These are phyloP conservation scores for Caenorhabditis zanzibari DNA, from an alignment of 2,888 invertebrate genomes.

Conservation along the genomic window DNA sequence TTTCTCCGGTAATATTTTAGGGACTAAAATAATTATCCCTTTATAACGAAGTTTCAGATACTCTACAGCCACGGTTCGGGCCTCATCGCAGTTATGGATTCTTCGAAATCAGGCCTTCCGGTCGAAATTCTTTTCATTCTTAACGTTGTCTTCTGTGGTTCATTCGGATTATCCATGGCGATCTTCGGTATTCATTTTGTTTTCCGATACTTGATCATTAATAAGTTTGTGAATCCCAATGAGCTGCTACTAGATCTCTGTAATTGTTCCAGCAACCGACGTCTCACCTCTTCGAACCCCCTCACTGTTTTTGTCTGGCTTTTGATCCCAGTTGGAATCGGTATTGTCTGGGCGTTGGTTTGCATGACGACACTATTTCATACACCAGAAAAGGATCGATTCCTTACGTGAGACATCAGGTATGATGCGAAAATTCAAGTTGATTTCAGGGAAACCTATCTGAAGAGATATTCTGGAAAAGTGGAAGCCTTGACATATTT, in stretches of 20 bases:
- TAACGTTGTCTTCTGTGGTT: slow-evolving; percentile 27
- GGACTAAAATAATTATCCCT: neutral
- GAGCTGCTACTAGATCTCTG: neutral
- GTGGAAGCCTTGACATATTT: slow-evolving; percentile 44
- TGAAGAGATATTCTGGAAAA: slow-evolving; percentile 25
- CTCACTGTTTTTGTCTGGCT: slow-evolving; percentile 37
- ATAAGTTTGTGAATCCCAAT: neutral
- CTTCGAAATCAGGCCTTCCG: slow-evolving; percentile 13
- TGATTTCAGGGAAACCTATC: slow-evolving; percentile 18
- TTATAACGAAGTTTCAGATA: too few relatives aligned
- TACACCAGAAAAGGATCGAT: slow-evolving; percentile 2
- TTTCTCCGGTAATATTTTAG: slow-evolving; percentile 29
- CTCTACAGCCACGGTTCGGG: slow-evolving; percentile 14
- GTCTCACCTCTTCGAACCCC: slow-evolving; percentile 12
- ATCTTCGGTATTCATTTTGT: slow-evolving; percentile 42
- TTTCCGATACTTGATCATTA: slow-evolving; percentile 33
- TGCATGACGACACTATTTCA: slow-evolving; percentile 40
- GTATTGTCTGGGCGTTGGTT: slow-evolving; percentile 25
- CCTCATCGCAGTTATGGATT: slow-evolving; percentile 7
- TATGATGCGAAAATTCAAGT: neutral
- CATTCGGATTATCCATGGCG: slow-evolving; percentile 34
- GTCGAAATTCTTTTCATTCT: slow-evolving; percentile 4
- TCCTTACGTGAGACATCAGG: neutral
- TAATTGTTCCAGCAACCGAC: slow-evolving; percentile 21
- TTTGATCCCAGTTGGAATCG: slow-evolving; percentile 23